Evolutionary conservation across 2,888 invertebrate species (phyloP), one percentile per base, ranked within the genome.

Genomic region (Hermaeophaga mercurialis): DNA sequence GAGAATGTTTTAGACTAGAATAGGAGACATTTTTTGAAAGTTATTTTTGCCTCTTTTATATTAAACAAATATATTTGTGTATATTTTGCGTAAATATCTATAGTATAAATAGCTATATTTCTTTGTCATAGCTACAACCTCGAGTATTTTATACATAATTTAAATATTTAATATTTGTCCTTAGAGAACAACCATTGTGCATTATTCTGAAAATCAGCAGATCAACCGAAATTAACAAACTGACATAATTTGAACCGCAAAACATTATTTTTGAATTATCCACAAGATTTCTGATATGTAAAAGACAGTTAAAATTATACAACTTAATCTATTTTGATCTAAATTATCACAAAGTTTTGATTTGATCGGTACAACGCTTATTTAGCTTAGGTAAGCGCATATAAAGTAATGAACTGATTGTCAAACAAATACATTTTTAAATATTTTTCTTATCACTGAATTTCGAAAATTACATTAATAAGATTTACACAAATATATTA

Each of bases 51-150:
- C 14, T n/a, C 34, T 14, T 49, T 46, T 39, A n/a, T 33, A 49
- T 34, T 31, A 53, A 14, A 19, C 50, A 41, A 58, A 58, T 58
- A 50, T 54, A 58, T 58, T 50, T 54, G 58, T 54, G 57, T 58
- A 44, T 19, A 28, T 11, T 24, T 43, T 43, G 15, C 14, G 18
- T 50, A 36, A 38, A 49, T 41, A 50, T 54, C 22, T 54, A 48
- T 55, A 44, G 18, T 53, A 54, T 45, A 36, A 17, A 55, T 55
- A 55, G 26, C 44, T 49, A 48, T 49, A 3, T 24, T 24, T 11
- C 11, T 26, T 28, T 49, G 43, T 49, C 43, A 39, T 43, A 52
- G 52, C 43, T 52, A 52, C 54, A 46, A 33, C 55, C 34, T 38
- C 52, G 49, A 52, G 54, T 49, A 52, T 52, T 52, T 18, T 38